Evolutionary conservation across 1,140 invertebrate genomes (phyloP), one percentile per base, ranked within the genome.

Genomic region (Monomorium pharaonis): DNA sequence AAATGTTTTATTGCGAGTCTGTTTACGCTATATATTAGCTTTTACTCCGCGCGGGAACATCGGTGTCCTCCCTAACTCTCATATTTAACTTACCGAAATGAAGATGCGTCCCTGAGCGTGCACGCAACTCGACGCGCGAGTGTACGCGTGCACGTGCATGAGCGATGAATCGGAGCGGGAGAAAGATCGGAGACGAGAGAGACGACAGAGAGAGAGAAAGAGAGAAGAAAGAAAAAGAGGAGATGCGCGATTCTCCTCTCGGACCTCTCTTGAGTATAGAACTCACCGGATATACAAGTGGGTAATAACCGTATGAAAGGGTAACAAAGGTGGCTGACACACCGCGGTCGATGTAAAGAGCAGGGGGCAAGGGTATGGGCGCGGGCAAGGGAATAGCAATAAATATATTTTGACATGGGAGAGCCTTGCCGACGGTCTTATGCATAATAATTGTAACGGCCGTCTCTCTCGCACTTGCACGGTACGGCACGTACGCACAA

Each of bases 351-450:
- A 78, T 37, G 24, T 33, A 47, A 75, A 69, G 49, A 85, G 67
- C 69, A 37, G 51, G 77, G 47, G 75, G 58, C 92, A 89, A 88
- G 86, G 89, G 86, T 76, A 84, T 84, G 49, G 60, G 42, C 70
- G 77, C 67, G 69, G 21, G 58, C 33, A 78, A 47, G 89, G 86
- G 84, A 44, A 78, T 86, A 58, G 94, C 92, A 95, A 95, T 95
- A 95, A 95, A 95, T 95, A 95, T 95, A 95, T 95, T 95, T 95
- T 95, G 94, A 95, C 94, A 95, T 94, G 94, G 94, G 94, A 94
- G 94, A 92, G 87, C 89, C 92, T 90, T 75, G 92, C 44, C 85
- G 86, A 90, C 37, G 84, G 81, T 86, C 83, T 85, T 91, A 95
- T 93, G 92, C 88, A 92, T 93, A 93, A 92, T 93, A 93, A 93